Conservation (phyloP, 2,113 vertebrate species). For the Ptilorrhoa leucosticta region DNA sequence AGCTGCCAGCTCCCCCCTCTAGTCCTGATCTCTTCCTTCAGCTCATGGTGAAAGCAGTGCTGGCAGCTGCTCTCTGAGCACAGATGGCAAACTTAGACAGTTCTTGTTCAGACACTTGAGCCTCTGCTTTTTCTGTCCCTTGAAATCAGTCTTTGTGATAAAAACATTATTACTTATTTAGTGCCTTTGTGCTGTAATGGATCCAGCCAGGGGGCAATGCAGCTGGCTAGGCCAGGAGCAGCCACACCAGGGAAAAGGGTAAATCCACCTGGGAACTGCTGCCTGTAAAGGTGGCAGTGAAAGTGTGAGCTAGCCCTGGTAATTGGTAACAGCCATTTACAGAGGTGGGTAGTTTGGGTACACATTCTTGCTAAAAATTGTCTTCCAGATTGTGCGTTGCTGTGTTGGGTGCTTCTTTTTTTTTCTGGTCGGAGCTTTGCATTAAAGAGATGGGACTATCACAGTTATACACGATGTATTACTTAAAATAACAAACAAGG, state of each 20-base stretch:
- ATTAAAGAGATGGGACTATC: no score
- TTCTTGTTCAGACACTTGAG: not conserved
- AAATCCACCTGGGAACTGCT: not conserved
- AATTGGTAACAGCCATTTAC: not conserved
- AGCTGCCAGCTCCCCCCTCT: not conserved
- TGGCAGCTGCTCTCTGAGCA: not conserved
- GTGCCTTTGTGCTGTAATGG: not conserved
- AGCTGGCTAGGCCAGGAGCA: not conserved
- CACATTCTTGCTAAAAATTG: not conserved
- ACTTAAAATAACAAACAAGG: no score
- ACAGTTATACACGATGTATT: no score
- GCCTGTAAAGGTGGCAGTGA: not conserved
- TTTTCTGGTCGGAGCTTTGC: no score
- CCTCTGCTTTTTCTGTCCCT: not conserved
- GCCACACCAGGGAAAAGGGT: not conserved
- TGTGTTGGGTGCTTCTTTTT: no score
- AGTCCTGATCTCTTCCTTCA: not conserved
- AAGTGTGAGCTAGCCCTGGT: not conserved
- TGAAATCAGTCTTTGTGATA: not conserved
- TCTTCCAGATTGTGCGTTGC: fast-evolving
- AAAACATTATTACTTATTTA: not conserved
- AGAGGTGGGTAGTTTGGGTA: not conserved
- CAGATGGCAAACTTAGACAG: not conserved
- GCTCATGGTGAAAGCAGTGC: not conserved
- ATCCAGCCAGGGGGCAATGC: not conserved